These are phyloP conservation scores for Lates calcarifer DNA, from an alignment of 2,113 vertebrate species.

Conservation along the genomic window DNA sequence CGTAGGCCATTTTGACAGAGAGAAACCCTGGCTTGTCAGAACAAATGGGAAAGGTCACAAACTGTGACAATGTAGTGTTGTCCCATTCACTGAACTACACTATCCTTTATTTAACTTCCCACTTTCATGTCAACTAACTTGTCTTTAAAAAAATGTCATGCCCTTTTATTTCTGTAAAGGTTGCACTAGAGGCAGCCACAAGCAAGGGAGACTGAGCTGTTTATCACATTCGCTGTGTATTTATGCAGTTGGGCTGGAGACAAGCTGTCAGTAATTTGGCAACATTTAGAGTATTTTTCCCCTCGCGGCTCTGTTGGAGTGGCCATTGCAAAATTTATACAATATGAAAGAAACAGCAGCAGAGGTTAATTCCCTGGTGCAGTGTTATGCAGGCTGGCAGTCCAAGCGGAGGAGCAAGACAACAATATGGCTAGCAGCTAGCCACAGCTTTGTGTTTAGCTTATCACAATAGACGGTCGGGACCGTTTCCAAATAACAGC, in stretches of 20 bases:
- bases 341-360: constrained; percentile 52
- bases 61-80: constrained; percentile 67
- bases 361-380: constrained; percentile 68
- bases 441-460: constrained; percentile 64
- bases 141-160: constrained; percentile 62
- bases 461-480: constrained; percentile 73
- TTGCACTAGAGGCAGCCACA: constrained; percentile 56
- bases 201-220: constrained; percentile 54
- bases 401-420: constrained; percentile 51
- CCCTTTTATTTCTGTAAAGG: constrained; percentile 71
- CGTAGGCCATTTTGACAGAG: constrained; percentile 63
- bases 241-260: constrained; percentile 44
- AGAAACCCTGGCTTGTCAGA: constrained; percentile 63
- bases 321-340: constrained; percentile 38
- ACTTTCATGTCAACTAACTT: constrained; percentile 56
- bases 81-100: constrained; percentile 63
- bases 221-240: constrained; percentile 53
- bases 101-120: constrained; percentile 65
- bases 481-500: constrained; percentile 68
- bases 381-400: constrained; percentile 64
- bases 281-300: constrained; percentile 40
- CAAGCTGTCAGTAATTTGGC: constrained; percentile 69
- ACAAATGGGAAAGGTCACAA: constrained; percentile 76
- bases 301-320: constrained; percentile 30
- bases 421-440: constrained; percentile 69